Conservation (phyloP, 2,113 vertebrate species). For the Aptenodytes forsteri region DNA sequence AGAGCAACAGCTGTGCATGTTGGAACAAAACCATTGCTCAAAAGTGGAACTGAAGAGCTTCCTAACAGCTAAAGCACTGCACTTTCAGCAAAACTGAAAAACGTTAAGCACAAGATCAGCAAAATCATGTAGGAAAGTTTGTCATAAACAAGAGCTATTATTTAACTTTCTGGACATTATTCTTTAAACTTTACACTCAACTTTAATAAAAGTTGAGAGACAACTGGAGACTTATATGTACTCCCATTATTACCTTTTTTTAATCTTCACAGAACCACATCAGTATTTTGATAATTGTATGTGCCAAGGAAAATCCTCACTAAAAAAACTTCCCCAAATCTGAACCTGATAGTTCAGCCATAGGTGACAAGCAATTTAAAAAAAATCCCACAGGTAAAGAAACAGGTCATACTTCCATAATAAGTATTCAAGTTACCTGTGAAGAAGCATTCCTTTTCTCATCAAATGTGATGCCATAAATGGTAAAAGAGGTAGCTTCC, state of each 20-base stretch:
- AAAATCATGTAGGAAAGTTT: neutral
- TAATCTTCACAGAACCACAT: neutral
- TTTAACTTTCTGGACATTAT: neutral
- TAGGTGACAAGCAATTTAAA: rapidly evolving
- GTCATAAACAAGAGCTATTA: neutral
- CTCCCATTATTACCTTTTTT: neutral
- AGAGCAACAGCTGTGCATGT: neutral
- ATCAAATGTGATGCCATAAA: neutral
- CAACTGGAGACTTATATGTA: neutral
- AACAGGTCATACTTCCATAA: neutral
- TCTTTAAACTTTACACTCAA: neutral
- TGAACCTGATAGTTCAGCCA: neutral
- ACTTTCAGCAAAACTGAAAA: neutral
- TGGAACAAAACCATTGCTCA: neutral
- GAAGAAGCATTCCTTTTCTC: neutral
- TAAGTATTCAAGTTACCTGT: neutral
- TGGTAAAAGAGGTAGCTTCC: rapidly evolving
- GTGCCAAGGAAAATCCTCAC: neutral
- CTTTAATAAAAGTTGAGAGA: neutral
- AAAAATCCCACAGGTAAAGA: neutral
- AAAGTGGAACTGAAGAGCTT: neutral
- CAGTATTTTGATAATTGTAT: neutral
- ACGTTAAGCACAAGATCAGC: neutral
- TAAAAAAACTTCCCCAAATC: neutral
- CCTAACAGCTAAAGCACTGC: neutral